Percentiles rank a stretch among this genome's conserved stretches.
Evolutionary conservation across 2,888 invertebrate species (phyloP).

Genomic region (Chrysolina haemoptera): DNA sequence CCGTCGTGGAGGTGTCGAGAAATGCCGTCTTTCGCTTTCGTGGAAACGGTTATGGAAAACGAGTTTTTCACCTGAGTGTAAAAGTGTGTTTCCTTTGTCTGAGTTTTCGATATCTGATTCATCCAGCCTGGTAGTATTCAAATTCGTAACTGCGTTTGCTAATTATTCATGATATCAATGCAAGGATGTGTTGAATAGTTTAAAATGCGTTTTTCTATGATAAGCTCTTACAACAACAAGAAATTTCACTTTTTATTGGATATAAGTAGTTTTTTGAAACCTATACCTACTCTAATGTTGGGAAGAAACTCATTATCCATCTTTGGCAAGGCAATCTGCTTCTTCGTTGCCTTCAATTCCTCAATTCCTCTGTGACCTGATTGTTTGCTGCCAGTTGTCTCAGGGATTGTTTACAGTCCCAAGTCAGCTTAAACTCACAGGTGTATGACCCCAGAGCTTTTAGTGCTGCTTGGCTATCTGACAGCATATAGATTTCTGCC

Average conservation of each 20-base stretch:
- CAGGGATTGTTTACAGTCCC: too few species aligned
- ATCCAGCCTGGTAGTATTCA: slow-evolving; percentile 10
- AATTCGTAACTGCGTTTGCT: slow-evolving; percentile 9
- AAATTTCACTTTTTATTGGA: background rate
- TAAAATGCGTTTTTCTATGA: background rate
- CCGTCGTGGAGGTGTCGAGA: slow-evolving; percentile 18
- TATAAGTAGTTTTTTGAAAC: too few species aligned
- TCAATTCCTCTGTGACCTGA: too few species aligned
- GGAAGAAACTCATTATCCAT: too few species aligned
- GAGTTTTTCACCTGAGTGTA: slow-evolving; percentile 28
- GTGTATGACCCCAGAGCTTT: too few species aligned
- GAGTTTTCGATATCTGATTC: background rate
- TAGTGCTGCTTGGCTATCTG: too few species aligned
- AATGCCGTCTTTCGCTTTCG: slow-evolving; percentile 17
- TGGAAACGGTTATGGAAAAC: slow-evolving; percentile 22
- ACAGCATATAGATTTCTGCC: too few species aligned
- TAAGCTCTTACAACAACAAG: background rate
- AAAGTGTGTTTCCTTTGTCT: slow-evolving; percentile 15
- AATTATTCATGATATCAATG: background rate
- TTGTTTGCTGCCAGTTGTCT: too few species aligned
- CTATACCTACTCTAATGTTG: too few species aligned
- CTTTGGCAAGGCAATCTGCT: too few species aligned
- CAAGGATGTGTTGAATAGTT: background rate
- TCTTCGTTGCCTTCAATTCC: too few species aligned
- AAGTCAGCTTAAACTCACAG: too few species aligned